phyloP scores from a whole-genome alignment of 2,888 invertebrate species.

The Sesia apiformis region DNA sequence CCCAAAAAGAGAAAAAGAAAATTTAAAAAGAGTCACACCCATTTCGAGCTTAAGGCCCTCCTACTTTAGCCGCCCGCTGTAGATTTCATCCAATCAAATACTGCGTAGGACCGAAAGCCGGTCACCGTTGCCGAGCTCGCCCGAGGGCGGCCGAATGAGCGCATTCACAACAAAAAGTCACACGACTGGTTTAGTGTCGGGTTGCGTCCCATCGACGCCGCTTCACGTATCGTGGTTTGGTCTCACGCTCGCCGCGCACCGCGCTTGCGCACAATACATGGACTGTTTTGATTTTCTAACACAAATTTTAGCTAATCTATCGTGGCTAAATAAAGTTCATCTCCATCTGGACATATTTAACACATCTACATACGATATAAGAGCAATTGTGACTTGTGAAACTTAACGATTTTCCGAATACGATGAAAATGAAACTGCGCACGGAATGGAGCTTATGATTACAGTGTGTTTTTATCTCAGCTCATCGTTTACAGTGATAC shows the following conservation, averaged over 20 bases:
- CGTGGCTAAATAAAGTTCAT: background rate
- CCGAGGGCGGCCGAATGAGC: slow-evolving; percentile 49
- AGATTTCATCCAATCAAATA: slow-evolving; percentile 8
- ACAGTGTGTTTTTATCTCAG: slow-evolving; percentile 61
- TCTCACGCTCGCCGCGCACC: slow-evolving; percentile 23
- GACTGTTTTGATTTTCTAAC: slow-evolving; percentile 34
- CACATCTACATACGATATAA: too few species aligned
- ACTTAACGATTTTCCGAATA: slow-evolving; percentile 5
- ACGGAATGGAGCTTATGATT: slow-evolving; percentile 68
- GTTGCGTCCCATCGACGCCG: slow-evolving; percentile 72
- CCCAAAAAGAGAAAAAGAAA: slow-evolving; percentile 72
- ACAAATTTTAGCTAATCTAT: slow-evolving; percentile 22
- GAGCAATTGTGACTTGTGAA: slow-evolving; percentile 48
- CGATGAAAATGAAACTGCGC: slow-evolving; percentile 50
- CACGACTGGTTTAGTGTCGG: slow-evolving; percentile 73
- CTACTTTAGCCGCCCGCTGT: slow-evolving; percentile 42
- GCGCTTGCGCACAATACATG: slow-evolving; percentile 58
- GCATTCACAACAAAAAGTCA: slow-evolving; percentile 71
- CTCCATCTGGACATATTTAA: too few species aligned
- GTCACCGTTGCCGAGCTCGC: slow-evolving; percentile 32
- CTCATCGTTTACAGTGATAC: slow-evolving; percentile 60
- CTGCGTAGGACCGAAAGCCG: slow-evolving; percentile 7
- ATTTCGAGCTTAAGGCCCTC: slow-evolving; percentile 42
- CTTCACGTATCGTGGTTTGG: slow-evolving; percentile 56
- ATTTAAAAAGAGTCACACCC: slow-evolving; percentile 70